Evolutionary conservation across 2,888 invertebrate genomes (phyloP).

Genomic region (Pardosa pseudoannulata): DNA sequence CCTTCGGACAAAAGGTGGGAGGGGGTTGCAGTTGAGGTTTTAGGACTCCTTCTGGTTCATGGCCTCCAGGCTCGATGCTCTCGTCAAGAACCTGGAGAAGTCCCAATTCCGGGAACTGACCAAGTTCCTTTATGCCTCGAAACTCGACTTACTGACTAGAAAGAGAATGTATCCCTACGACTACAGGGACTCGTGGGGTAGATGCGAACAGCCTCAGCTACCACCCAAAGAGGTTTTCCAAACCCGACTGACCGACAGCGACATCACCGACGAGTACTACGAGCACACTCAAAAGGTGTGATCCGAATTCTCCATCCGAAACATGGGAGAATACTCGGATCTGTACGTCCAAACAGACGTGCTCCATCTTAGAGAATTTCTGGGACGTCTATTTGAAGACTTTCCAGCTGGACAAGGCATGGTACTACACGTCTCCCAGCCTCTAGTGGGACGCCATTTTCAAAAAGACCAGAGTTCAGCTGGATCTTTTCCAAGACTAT

Average conservation of each 20-base stretch:
- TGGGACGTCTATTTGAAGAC: constrained; percentile 74
- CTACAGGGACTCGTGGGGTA: not conserved
- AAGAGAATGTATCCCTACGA: not conserved
- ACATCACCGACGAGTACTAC: constrained; percentile 74
- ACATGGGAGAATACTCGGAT: too few relatives aligned
- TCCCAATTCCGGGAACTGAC: too few relatives aligned
- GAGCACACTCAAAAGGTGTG: constrained; percentile 73
- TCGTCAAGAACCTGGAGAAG: not conserved
- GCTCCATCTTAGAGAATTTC: constrained; percentile 73
- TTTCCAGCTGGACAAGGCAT: constrained; percentile 75
- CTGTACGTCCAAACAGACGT: constrained; percentile 39
- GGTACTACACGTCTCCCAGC: constrained; percentile 74
- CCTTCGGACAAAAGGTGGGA: too few relatives aligned
- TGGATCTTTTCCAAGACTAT: not conserved
- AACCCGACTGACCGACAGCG: constrained; percentile 74
- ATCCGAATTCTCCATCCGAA: constrained; percentile 70
- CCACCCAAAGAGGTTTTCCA: constrained; percentile 69
- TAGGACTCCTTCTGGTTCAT: constrained; percentile 8
- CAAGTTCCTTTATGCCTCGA: too few relatives aligned
- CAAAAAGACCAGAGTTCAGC: constrained; percentile 53
- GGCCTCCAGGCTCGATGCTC: not conserved
- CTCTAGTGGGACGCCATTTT: constrained; percentile 76
- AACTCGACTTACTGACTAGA: not conserved
- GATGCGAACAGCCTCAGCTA: not conserved
- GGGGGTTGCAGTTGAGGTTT: not conserved